Percentiles rank a stretch among this genome's conserved stretches.
Evolutionary conservation across 2,888 invertebrate genomes (phyloP).

Genomic region (Sthenelais limicola): DNA sequence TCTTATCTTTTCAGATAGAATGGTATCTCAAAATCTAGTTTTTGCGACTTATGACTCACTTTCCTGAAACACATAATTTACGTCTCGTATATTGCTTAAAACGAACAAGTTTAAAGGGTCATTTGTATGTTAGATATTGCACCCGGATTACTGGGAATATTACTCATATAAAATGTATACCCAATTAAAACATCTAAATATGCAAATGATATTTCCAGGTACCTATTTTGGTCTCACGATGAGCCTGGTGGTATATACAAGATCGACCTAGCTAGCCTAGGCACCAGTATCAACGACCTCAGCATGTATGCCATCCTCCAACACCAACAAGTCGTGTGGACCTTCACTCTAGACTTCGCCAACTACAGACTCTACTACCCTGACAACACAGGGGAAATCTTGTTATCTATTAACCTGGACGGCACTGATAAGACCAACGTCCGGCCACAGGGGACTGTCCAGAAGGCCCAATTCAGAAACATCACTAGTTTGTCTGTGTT

Average conservation of each 20-base stretch:
- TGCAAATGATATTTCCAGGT: too few relatives aligned
- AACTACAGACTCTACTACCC: constrained; percentile 86
- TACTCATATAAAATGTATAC: too few relatives aligned
- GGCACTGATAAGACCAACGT: constrained; percentile 79
- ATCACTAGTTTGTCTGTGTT: constrained; percentile 80
- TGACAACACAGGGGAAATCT: constrained; percentile 65
- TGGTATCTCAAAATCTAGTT: too few relatives aligned
- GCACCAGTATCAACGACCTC: constrained; percentile 63
- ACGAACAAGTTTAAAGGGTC: too few relatives aligned
- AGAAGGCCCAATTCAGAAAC: constrained; percentile 82
- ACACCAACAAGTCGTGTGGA: constrained; percentile 78
- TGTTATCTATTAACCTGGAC: constrained; percentile 78
- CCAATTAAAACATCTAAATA: too few relatives aligned
- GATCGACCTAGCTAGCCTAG: constrained; percentile 82
- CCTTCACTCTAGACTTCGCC: constrained; percentile 87
- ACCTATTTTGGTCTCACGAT: constrained; percentile 84
- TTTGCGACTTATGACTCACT: too few relatives aligned
- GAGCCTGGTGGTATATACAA: constrained; percentile 80
- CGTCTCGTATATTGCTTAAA: not conserved
- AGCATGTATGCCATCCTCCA: constrained; percentile 55
- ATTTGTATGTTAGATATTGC: too few relatives aligned
- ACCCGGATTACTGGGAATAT: too few relatives aligned
- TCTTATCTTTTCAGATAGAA: too few relatives aligned
- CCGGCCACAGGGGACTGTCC: constrained; percentile 77
- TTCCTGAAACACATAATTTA: too few relatives aligned